These are phyloP conservation scores for Beroe ovata DNA, from an alignment of 37 sponge, comb jelly and placozoan species.

Conservation along the genomic window DNA sequence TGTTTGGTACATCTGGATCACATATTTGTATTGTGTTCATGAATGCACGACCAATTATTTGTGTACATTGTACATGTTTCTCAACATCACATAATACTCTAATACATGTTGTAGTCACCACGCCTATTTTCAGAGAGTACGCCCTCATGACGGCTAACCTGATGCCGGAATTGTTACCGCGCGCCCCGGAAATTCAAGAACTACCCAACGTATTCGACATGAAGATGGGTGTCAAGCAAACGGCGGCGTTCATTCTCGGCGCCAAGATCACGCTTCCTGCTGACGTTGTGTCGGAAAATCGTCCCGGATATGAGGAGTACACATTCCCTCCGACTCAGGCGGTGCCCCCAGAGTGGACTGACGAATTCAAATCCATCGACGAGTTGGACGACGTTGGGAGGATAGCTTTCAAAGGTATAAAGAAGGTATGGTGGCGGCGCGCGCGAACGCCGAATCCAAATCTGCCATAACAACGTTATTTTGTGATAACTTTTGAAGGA, in stretches of 20 bases:
- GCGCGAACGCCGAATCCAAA: conserved; percentile 14
- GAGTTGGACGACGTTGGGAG: conserved; percentile 77
- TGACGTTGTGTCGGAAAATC: not conserved
- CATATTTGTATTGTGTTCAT: no score
- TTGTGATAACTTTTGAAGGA: not conserved
- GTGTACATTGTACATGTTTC: no score
- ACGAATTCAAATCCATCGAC: conserved; percentile 69
- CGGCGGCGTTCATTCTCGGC: conserved; percentile 51
- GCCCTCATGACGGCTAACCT: conserved; percentile 65
- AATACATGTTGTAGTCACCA: no score
- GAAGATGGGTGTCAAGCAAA: conserved; percentile 2
- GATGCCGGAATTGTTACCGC: conserved; percentile 25
- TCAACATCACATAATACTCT: no score
- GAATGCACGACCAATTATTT: no score
- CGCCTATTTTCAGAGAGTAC: conserved; percentile 66
- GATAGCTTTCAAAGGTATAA: conserved; percentile 64
- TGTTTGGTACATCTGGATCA: no score
- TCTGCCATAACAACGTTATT: not conserved
- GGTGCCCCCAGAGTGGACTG: conserved; percentile 73
- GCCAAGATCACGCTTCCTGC: conserved; percentile 36
- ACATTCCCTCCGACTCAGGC: conserved; percentile 74
- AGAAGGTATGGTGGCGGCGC: conserved; percentile 38
- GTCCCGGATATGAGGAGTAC: conserved; percentile 77
- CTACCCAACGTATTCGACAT: conserved; percentile 54
- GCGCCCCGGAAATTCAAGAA: not conserved